Percentiles rank a stretch among this genome's conserved stretches.
These are phyloP conservation scores for Leptopilina drosophilae DNA, from an alignment of 2,888 invertebrate species.

Conservation along the genomic window DNA sequence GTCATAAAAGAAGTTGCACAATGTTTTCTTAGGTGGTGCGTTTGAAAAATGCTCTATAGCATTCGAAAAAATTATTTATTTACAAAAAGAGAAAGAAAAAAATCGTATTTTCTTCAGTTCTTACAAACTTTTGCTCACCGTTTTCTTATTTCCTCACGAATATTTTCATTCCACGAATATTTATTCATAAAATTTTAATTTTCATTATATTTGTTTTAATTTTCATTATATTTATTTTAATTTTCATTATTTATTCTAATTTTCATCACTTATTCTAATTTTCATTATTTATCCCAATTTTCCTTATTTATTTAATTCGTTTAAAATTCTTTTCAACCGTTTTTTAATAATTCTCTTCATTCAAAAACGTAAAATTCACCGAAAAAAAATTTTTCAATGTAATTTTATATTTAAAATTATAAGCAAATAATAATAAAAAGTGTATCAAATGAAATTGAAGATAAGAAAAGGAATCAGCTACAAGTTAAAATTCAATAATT, in stretches of 20 bases:
- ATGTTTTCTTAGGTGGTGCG: background rate
- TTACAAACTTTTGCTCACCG: background rate
- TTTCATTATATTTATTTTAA: too few species aligned
- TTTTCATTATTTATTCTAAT: too few species aligned
- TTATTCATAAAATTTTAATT: too few species aligned
- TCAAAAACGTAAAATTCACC: too few species aligned
- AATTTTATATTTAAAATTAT: background rate
- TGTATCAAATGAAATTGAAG: background rate
- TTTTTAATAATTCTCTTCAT: too few species aligned
- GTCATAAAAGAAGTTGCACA: slow-evolving; percentile 3
- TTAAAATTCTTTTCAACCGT: too few species aligned
- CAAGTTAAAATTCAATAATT: background rate
- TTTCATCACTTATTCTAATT: too few species aligned
- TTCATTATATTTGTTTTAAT: too few species aligned
- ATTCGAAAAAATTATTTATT: background rate
- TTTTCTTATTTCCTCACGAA: too few species aligned
- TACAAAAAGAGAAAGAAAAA: background rate
- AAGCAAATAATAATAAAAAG: background rate
- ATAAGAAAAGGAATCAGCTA: background rate
- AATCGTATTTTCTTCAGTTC: background rate
- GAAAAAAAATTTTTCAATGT: background rate
- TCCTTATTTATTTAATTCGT: too few species aligned
- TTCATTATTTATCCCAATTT: too few species aligned
- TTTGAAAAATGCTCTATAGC: background rate
- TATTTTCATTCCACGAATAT: too few species aligned